Percentiles rank a stretch among this genome's conserved stretches.
These are phyloP conservation scores for Drosophila willistoni DNA, from an alignment of 1,140 invertebrate species.

Conservation along the genomic window DNA sequence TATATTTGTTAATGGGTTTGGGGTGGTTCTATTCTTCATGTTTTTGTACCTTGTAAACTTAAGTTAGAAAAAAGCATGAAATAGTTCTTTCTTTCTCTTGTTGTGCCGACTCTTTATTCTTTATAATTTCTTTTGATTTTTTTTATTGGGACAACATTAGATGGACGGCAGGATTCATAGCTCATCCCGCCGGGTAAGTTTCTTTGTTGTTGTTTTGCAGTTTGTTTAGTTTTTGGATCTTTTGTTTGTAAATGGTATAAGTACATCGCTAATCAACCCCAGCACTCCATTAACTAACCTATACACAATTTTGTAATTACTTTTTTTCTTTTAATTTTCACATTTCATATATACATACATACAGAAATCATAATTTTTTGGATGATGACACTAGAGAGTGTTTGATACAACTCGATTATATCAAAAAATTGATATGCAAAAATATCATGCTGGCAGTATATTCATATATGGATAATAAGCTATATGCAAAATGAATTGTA, in stretches of 20 bases:
- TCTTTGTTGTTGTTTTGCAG: constrained; percentile 70
- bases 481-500: constrained; percentile 25
- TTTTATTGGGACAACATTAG: constrained; percentile 83
- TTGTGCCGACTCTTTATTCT: constrained; percentile 62
- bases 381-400: neutral
- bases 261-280: neutral
- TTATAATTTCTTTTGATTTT: constrained; percentile 84
- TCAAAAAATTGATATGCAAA: neutral
- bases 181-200: constrained; percentile 83
- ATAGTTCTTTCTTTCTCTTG: constrained; percentile 64
- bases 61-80: constrained; percentile 70
- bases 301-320: neutral
- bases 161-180: constrained; percentile 84
- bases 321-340: too few relatives aligned
- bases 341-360: neutral
- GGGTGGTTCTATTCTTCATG: neutral
- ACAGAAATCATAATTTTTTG: neutral
- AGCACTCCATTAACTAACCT: constrained; percentile 12
- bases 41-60: neutral
- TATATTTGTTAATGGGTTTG: too few relatives aligned
- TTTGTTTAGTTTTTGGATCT: constrained; percentile 33
- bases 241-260: constrained; percentile 6
- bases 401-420: neutral
- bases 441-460: neutral
- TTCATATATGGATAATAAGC: constrained; percentile 16